Base-by-base conservation (phyloP, 2,797 vertebrate genomes). In the Pelochelys cantorii region DNA sequence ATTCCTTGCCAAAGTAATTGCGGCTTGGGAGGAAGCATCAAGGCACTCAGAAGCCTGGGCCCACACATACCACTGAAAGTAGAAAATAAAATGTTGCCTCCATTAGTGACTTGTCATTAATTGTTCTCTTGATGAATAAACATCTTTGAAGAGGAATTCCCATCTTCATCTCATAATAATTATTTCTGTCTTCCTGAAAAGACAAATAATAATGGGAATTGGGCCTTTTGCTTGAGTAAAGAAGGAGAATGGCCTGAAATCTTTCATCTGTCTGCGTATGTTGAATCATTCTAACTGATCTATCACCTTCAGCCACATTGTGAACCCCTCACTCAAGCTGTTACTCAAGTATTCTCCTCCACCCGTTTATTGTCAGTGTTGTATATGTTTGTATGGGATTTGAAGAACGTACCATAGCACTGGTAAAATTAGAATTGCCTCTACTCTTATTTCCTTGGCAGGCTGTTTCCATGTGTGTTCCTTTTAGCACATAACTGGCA, bases 111-210 rank as follows among this genome's bases (percentile, higher is more conserved):
- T 81, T 96, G 92, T 89, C 90, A 87, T 95, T 95, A 96, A 97
- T 97, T 96, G 86, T 95, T 96, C 94, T 96, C 93, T 89, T 92
- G 94, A 85, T 55, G 85, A 95, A 93, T 91, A 87, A 85, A 65
- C 84, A 84, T 92, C 86, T 87, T 89, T 57, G 79, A 97, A 90
- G 53, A 82, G 87, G 93, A 91, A 94, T 94, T 95, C 90, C 91
- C 91, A 93, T 20, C 94, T 96, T 91, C 89, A 94, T 89, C 74
- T 71, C 0, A 74, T 92, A 96, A 91, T 85, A 95, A 93, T 95
- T 86, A 91, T 96, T 96, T 95, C 94, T 94, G 85, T 90, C 90
- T 89, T 90, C 83, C 79, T 93, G 93, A 83, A 65, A 92, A 91
- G 85, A 18, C 55, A 93, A 74, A 48, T 48, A 48, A 48, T 48